phyloP scores from a whole-genome alignment of 2,888 invertebrate genomes.

The Synanthedon myopaeformis region DNA sequence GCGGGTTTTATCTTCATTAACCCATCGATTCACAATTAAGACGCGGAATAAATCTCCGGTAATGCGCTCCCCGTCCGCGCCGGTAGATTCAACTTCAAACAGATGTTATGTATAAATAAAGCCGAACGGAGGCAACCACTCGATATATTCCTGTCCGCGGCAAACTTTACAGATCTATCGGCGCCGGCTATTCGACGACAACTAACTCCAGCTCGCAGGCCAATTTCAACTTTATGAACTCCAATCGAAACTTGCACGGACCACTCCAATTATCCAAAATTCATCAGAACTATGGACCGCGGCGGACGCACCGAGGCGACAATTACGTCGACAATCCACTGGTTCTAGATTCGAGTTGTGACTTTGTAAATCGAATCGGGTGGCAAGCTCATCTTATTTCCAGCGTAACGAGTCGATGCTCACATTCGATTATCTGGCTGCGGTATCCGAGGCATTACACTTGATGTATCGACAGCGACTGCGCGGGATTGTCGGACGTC shows the following conservation, averaged over 20 bases:
- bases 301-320: not conserved
- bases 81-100: conserved; percentile 69
- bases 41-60: conserved; percentile 69
- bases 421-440: conserved; percentile 69
- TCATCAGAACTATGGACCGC: not conserved
- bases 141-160: conserved; percentile 70
- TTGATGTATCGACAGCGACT: conserved; percentile 68
- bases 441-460: conserved; percentile 69
- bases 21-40: conserved; percentile 72
- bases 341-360: conserved; percentile 9
- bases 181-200: conserved; percentile 38
- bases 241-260: not conserved
- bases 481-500: conserved; percentile 63
- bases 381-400: conserved; percentile 62
- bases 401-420: conserved; percentile 69
- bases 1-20: conserved; percentile 71
- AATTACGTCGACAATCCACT: conserved; percentile 6
- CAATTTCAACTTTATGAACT: conserved; percentile 36
- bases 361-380: not conserved
- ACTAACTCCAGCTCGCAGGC: conserved; percentile 23
- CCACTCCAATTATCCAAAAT: not conserved
- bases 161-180: conserved; percentile 69
- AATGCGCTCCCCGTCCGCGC: conserved; percentile 67
- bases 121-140: conserved; percentile 68
- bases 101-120: conserved; percentile 71